Conservation (phyloP, 2,888 invertebrate genomes). For the Meteorus colon region DNA sequence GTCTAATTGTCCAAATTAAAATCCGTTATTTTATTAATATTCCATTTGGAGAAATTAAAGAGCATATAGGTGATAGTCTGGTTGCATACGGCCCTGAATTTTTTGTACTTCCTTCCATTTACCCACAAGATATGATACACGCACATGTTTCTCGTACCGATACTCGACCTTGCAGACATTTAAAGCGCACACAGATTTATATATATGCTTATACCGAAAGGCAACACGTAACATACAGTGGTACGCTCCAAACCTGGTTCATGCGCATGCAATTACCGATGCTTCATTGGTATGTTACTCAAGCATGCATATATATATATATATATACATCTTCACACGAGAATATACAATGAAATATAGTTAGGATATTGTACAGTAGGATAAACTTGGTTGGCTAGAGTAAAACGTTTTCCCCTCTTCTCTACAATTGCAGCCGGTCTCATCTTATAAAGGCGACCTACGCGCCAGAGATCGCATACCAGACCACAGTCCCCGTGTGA, state of each 20-base stretch:
- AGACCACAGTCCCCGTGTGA: background rate
- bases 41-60: background rate
- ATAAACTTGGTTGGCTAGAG: background rate
- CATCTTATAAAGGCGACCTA: constrained; percentile 23
- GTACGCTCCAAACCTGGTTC: background rate
- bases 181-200: background rate
- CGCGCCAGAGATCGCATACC: constrained; percentile 14
- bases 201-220: background rate
- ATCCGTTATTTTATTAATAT: background rate
- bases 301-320: background rate
- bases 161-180: constrained; percentile 6
- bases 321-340: background rate
- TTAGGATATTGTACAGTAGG: background rate
- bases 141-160: constrained; percentile 8
- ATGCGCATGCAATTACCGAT: background rate
- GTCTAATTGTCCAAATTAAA: no score
- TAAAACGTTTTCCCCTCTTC: background rate
- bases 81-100: background rate
- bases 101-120: constrained; percentile 1
- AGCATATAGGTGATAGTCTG: background rate
- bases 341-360: constrained; percentile 1
- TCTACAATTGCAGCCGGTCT: constrained; percentile 13
- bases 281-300: background rate
- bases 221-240: background rate
- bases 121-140: background rate